A percentile compares a stretch with the other conserved stretches of the same genome.
Evolutionary conservation across 2,888 invertebrate species (phyloP).

Genomic region (Metallyticus violacea): DNA sequence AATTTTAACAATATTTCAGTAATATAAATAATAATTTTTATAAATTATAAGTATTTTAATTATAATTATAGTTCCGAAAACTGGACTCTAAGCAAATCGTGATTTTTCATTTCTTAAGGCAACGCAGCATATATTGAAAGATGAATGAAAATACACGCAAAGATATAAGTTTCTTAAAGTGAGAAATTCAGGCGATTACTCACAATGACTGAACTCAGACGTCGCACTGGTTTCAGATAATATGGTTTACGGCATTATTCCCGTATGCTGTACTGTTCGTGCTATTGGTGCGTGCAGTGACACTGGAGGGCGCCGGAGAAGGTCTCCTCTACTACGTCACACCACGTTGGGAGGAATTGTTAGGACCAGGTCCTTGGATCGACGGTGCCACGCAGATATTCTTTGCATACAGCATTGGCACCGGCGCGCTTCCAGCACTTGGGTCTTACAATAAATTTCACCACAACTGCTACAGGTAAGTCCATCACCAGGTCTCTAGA

Average conservation of each 20-base stretch:
- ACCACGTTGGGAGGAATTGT: conserved; percentile 56
- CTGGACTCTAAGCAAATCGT: too few species aligned
- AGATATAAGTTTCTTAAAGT: too few species aligned
- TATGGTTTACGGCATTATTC: conserved; percentile 75
- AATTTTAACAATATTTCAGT: too few species aligned
- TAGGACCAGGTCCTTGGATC: conserved; percentile 62
- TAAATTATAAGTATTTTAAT: too few species aligned
- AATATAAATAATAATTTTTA: too few species aligned
- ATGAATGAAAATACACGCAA: too few species aligned
- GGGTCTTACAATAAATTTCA: conserved; percentile 75
- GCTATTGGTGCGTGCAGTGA: conserved; percentile 63
- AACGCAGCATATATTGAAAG: too few species aligned
- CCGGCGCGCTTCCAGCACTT: conserved; percentile 69
- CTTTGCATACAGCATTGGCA: conserved; percentile 75
- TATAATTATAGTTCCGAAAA: too few species aligned
- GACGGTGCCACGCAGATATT: conserved; percentile 77
- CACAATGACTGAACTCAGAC: too few species aligned
- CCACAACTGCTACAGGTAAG: conserved; percentile 70
- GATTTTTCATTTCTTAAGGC: too few species aligned
- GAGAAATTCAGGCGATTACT: too few species aligned
- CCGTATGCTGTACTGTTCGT: conserved; percentile 68
- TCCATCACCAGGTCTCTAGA: too few species aligned
- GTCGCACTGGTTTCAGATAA: conserved; percentile 48
- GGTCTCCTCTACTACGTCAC: conserved; percentile 67
- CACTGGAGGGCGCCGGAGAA: conserved; percentile 61